phyloP scores from a whole-genome alignment of 2,888 invertebrate genomes.

The Linnaemya vulpina region DNA sequence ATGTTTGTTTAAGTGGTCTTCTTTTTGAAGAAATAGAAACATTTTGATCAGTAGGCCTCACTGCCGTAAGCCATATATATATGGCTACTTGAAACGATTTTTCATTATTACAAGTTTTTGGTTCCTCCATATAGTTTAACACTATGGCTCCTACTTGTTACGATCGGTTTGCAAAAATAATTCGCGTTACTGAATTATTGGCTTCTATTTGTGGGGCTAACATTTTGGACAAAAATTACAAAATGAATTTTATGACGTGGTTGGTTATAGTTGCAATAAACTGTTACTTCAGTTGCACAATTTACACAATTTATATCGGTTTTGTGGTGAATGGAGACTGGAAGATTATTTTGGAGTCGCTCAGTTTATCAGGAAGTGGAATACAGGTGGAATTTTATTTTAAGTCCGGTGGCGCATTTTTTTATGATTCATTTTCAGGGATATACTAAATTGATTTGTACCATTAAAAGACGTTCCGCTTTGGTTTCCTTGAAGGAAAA shows the following conservation, averaged over 20 bases:
- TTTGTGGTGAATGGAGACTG: conserved; percentile 72
- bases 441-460: conserved; percentile 29
- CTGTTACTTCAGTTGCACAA: conserved; percentile 72
- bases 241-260: conserved; percentile 73
- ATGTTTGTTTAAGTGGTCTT: no score
- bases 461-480: background rate
- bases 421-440: background rate
- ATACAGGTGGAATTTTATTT: conserved; percentile 68
- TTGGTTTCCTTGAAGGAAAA: conserved; percentile 63
- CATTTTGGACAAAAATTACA: conserved; percentile 72
- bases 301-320: conserved; percentile 76
- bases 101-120: background rate
- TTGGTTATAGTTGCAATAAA: conserved; percentile 54
- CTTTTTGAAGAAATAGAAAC: no score
- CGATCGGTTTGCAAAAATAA: conserved; percentile 27
- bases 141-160: conserved; percentile 5
- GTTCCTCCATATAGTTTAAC: background rate
- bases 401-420: background rate
- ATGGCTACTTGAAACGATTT: no score
- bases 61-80: background rate
- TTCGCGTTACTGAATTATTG: background rate
- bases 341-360: conserved; percentile 74
- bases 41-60: no score
- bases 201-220: conserved; percentile 73
- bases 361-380: conserved; percentile 73